Conservation (phyloP, 2,113 vertebrate genomes). For the Pholis gunnellus region DNA sequence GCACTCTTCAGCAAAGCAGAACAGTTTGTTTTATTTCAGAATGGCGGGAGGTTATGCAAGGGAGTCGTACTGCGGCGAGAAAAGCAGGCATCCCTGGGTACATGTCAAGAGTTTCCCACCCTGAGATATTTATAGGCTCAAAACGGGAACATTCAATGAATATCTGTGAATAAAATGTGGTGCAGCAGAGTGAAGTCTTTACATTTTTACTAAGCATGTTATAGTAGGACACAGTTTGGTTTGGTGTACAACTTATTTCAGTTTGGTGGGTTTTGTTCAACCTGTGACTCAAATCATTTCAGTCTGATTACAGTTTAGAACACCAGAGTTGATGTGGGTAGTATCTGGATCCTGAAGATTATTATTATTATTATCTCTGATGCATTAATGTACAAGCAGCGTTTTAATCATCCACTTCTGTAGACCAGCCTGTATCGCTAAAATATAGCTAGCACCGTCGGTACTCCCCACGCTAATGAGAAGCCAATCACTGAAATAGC, state of each 20-base stretch:
- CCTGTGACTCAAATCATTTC: neutral
- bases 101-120: slow-evolving; percentile 79
- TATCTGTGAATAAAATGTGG: slow-evolving; percentile 10
- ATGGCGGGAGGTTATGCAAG: slow-evolving; percentile 65
- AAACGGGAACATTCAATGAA: slow-evolving; percentile 46
- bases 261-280: neutral
- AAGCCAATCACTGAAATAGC: too few species aligned
- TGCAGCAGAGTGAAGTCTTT: neutral
- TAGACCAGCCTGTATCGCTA: neutral
- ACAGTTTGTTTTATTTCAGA: slow-evolving; percentile 82
- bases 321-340: neutral
- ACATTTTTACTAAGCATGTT: neutral
- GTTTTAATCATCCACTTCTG: neutral
- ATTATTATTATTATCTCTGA: neutral
- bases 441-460: neutral
- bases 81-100: slow-evolving; percentile 48
- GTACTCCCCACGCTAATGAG: neutral
- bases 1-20: slow-evolving; percentile 80
- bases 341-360: neutral
- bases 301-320: neutral
- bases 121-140: slow-evolving; percentile 77
- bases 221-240: neutral
- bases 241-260: neutral
- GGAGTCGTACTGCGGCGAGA: slow-evolving; percentile 39
- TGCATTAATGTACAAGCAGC: neutral